Percentiles rank a stretch among this genome's conserved stretches.
These are phyloP conservation scores for Danionella dracula DNA, from an alignment of 2,797 vertebrate genomes.

Conservation along the genomic window DNA sequence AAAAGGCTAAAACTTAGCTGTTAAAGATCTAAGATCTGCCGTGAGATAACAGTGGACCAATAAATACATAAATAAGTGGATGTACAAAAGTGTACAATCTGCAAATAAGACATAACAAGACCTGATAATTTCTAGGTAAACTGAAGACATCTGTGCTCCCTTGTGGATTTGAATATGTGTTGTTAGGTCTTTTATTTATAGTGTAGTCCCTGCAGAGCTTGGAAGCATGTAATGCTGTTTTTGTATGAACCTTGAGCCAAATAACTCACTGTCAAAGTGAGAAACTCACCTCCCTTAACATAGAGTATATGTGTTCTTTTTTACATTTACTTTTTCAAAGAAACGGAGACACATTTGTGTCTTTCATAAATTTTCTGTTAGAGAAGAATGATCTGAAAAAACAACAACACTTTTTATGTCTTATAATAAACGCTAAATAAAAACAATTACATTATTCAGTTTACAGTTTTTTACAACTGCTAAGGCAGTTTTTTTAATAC, in stretches of 20 bases:
- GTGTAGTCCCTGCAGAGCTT: constrained; percentile 69
- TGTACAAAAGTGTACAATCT: constrained; percentile 26
- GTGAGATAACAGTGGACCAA: constrained; percentile 23
- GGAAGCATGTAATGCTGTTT: constrained; percentile 68
- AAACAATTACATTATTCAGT: no score
- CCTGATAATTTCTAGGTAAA: constrained; percentile 62
- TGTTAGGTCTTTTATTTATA: constrained; percentile 79
- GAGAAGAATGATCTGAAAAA: constrained; percentile 46
- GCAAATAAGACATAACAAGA: constrained; percentile 61
- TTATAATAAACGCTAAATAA: no score
- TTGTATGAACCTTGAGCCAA: constrained; percentile 68
- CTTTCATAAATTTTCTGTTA: constrained; percentile 55
- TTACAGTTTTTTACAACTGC: no score
- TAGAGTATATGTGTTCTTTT: constrained; percentile 62
- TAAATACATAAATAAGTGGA: constrained; percentile 38
- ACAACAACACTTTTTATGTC: no score
- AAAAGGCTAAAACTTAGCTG: constrained; percentile 31
- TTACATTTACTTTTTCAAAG: constrained; percentile 49
- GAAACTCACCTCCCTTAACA: constrained; percentile 54
- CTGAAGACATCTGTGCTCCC: constrained; percentile 71
- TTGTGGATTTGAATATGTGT: constrained; percentile 69
- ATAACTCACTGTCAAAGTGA: constrained; percentile 73
- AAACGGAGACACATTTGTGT: constrained; percentile 38
- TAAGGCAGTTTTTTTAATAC: no score
- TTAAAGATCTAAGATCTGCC: constrained; percentile 33